Percentiles rank a stretch among this genome's conserved stretches.
These are phyloP conservation scores for Embidobia sp. DNA, from an alignment of 2,888 invertebrate species.

Conservation along the genomic window DNA sequence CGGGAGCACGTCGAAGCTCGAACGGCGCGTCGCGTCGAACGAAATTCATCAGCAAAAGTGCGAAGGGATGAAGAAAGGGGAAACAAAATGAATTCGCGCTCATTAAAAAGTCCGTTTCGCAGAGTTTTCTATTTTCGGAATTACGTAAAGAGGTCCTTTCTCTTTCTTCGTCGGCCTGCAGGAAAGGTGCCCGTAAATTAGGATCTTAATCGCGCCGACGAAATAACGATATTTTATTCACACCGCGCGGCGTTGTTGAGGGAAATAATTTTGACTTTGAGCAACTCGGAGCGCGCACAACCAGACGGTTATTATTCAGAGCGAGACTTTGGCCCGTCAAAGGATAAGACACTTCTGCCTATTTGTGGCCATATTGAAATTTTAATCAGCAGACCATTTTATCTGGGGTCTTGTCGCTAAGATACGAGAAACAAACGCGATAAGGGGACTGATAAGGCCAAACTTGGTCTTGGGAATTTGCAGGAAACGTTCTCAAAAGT, in stretches of 20 bases:
- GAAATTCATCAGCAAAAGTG: no score
- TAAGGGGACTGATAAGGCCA: constrained; percentile 42
- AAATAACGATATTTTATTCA: constrained; percentile 44
- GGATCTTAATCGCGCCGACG: constrained; percentile 41
- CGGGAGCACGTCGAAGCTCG: no score
- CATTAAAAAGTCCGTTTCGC: neutral
- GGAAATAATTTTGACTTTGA: constrained; percentile 45
- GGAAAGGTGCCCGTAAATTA: constrained; percentile 18
- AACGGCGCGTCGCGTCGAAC: no score
- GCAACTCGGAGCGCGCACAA: constrained; percentile 24
- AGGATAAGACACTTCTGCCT: constrained; percentile 48
- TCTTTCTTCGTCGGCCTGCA: neutral
- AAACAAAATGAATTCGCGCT: no score
- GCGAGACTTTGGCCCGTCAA: constrained; percentile 47
- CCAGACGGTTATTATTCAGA: constrained; percentile 45
- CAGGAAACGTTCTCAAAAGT: no score
- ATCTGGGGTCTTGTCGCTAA: constrained; percentile 44
- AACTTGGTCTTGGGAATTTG: constrained; percentile 15
- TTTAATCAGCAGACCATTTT: constrained; percentile 58
- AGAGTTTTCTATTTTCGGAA: neutral
- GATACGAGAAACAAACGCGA: constrained; percentile 50
- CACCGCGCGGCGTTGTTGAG: constrained; percentile 30
- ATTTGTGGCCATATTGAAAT: constrained; percentile 51
- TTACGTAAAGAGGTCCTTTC: neutral
- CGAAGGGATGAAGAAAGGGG: no score